A percentile compares a stretch with the other conserved stretches of the same genome.
Conservation (phyloP, 1,140 invertebrate genomes). For the Chrysopa pallens region DNA sequence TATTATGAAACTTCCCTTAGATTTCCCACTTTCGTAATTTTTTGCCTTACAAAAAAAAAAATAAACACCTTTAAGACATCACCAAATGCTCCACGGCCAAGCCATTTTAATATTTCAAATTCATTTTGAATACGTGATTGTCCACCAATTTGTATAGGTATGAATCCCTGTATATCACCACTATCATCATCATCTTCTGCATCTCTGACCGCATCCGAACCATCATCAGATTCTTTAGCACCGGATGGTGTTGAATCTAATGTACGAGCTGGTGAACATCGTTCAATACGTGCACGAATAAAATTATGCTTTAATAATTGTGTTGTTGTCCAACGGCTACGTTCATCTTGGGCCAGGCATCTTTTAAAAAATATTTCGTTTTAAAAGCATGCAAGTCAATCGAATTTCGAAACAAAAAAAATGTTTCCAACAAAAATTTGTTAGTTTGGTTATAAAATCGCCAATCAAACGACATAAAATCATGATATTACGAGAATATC, state of each 20-base stretch:
- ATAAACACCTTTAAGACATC: conserved; percentile 75
- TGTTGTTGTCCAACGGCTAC: conserved; percentile 44
- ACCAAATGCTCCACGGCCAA: conserved; percentile 91
- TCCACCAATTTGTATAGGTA: conserved; percentile 17
- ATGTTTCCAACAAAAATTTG: no score
- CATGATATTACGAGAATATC: no score
- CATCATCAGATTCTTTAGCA: conserved; percentile 10
- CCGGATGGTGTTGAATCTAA: conserved; percentile 11
- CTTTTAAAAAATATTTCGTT: conserved; percentile 20
- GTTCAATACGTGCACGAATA: conserved; percentile 24
- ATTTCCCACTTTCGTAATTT: not conserved
- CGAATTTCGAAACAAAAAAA: no score
- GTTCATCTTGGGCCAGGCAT: conserved; percentile 43
- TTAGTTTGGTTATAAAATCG: no score
- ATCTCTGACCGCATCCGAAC: conserved; percentile 2
- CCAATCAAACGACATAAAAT: no score
- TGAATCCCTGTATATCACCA: conserved; percentile 8
- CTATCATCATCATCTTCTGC: conserved; percentile 4
- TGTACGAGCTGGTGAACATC: conserved; percentile 13
- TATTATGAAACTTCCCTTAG: no score
- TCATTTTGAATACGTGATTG: conserved; percentile 65
- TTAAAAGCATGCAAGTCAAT: no score
- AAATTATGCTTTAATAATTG: conserved; percentile 39
- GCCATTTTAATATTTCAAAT: conserved; percentile 67
- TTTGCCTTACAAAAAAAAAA: not conserved